Base-by-base conservation (phyloP, 2,113 vertebrate genomes). In the Varanus komodoensis region DNA sequence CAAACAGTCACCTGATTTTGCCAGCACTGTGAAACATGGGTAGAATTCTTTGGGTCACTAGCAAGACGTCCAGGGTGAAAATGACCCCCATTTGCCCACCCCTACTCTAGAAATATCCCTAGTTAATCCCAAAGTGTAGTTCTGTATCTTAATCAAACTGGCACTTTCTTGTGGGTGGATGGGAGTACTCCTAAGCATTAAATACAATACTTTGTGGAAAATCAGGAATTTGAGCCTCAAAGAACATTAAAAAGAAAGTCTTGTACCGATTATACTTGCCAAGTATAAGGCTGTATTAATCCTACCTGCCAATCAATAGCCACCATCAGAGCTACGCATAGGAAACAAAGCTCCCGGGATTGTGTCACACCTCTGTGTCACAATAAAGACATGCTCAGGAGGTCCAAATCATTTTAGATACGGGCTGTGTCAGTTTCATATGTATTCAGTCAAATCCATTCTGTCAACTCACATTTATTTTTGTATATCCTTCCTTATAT, bases 181-280 rank as follows among this genome's bases (percentile, higher is more conserved):
- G 90, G 91, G 93, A 82, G 86, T 68, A 0, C 1, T 32, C 84
- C 34, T 91, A 93, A 85, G 82, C 44, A 52, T 89, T 94, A 89
- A 93, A 84, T 93, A 54, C 84, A 68, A 34, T 81, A 86, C 88
- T 87, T 80, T 84, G 81, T 75, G 80, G n/a, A 32, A 74, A 57
- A 75, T 73, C 86, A 25, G 1, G 86, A 67, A 93, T 93, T 87
- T 79, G 44, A 88, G 34, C 38, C 92, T 48, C 29, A 80, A 86
- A 6, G 75, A 79, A 78, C 44, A 48, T 50, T 21, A 57, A 34
- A 34, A 34, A 34, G 32, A 74, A 74, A n/a, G n/a, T 89, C 61
- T 93, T 90, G 85, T 75, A 74, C 75, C 83, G 69, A 71, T 77
- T 84, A 71, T 34, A 0, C 52, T 78, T 68, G 48, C n/a, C 57